Conservation (phyloP, 2,113 vertebrate genomes). For the Chloebia gouldiae region DNA sequence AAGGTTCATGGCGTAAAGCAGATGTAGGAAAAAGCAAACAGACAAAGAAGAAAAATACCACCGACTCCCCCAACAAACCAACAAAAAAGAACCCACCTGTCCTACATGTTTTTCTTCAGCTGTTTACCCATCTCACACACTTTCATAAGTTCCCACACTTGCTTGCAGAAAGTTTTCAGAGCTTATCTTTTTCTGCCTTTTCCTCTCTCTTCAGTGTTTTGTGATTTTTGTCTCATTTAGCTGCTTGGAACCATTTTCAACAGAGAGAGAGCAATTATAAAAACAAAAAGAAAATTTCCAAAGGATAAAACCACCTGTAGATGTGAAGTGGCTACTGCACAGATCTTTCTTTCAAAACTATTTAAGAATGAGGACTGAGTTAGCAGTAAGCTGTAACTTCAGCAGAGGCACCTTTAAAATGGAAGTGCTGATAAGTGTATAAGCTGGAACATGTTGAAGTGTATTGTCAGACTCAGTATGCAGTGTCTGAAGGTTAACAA, state of each 20-base stretch:
- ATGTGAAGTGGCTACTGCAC: not conserved
- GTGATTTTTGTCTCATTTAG: not conserved
- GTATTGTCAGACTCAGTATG: not conserved
- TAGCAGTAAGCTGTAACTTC: not conserved
- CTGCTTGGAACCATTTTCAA: not conserved
- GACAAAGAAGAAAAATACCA: not conserved
- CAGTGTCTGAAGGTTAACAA: not conserved
- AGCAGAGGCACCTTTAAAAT: not conserved
- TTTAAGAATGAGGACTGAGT: not conserved
- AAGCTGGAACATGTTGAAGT: not conserved
- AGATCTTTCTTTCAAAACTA: not conserved
- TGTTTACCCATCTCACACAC: not conserved
- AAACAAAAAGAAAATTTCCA: too few relatives aligned
- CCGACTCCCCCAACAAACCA: accelerated
- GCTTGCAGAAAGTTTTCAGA: not conserved
- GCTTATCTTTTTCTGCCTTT: not conserved
- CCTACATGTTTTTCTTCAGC: not conserved
- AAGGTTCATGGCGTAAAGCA: not conserved
- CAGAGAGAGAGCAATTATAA: not conserved
- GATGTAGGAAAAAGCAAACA: not conserved
- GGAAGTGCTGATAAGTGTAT: not conserved
- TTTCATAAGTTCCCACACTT: not conserved
- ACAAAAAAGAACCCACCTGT: not conserved
- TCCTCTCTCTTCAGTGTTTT: not conserved
- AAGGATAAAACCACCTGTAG: not conserved